Evolutionary conservation across 2,888 invertebrate genomes (phyloP), one percentile per base, ranked within the genome.

Genomic region (Scaptodrosophila latifasciaeformis): DNA sequence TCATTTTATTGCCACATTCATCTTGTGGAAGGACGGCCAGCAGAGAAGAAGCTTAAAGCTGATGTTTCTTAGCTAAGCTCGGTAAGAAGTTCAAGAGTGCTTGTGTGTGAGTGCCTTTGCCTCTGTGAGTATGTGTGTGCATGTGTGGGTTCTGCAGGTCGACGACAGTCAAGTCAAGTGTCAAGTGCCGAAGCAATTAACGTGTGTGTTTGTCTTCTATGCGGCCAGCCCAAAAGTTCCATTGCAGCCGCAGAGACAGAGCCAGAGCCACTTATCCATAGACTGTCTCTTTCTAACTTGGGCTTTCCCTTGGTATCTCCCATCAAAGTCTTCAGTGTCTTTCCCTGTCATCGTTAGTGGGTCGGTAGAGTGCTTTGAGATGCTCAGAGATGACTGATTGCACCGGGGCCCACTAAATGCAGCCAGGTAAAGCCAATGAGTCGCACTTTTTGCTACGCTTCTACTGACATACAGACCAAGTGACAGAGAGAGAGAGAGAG

Each of bases 121-220:
- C n/a, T n/a, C n/a, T n/a, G n/a, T n/a, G n/a, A n/a, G n/a, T n/a
- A n/a, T n/a, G n/a, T 9, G 9, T 4, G 27, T 27, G 17, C n/a
- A 17, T 5, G 17, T 10, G 13, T 17, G 40, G 17, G 18, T 15
- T 40, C 6, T 18, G 40, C 15, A 45, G 62, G 65, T 54, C 64
- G 46, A 56, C 54, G 48, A 31, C 54, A 46, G 54, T 52, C n/a
- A n/a, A n/a, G 66, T 67, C 59, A 63, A 57, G 62, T 67, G 76
- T 57, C 61, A 49, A 48, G 43, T 65, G 64, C 72, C 67, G 76
- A 70, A 61, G 74, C 65, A 70, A 76, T 76, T 76, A 76, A 72
- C 74, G 54, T 70, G 49, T 45, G 15, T 40, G 43, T 10, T 47
- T 18, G 27, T 13, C 21, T 27, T 12, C 42, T 29, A 29, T 30